Percentiles rank a stretch among this genome's conserved stretches.
phyloP scores from a whole-genome alignment of 2,797 vertebrate genomes.

The Masticophis lateralis region DNA sequence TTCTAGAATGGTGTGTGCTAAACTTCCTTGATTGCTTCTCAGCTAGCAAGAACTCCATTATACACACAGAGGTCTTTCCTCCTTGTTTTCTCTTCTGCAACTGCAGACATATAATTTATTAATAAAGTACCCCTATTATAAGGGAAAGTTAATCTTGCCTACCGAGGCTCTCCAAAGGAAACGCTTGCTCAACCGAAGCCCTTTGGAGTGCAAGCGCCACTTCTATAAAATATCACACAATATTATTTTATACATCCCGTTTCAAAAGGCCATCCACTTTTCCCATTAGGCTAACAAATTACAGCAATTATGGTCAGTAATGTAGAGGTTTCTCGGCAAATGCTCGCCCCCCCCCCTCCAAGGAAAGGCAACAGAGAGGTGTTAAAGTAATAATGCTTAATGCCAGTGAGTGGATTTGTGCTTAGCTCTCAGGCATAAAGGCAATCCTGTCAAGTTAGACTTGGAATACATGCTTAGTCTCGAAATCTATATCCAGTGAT shows the following conservation, averaged over 20 bases:
- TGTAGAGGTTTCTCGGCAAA: constrained; percentile 60
- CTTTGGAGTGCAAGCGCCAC: constrained; percentile 48
- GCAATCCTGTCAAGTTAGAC: constrained; percentile 40
- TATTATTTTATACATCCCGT: constrained; percentile 64
- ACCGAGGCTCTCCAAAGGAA: constrained; percentile 53
- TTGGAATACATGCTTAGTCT: neutral
- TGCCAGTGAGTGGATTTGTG: neutral
- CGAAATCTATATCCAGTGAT: neutral
- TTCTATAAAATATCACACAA: constrained; percentile 57
- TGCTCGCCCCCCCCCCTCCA: constrained; percentile 47
- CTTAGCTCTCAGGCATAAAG: constrained; percentile 51
- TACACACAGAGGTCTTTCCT: neutral
- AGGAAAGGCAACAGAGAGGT: constrained; percentile 68
- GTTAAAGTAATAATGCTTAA: constrained; percentile 62
- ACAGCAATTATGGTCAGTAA: constrained; percentile 67
- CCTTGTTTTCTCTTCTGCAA: constrained; percentile 9
- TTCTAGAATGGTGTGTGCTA: constrained; percentile 4
- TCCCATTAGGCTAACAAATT: constrained; percentile 71
- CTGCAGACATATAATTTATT: constrained; percentile 56
- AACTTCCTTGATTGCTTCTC: constrained; percentile 27
- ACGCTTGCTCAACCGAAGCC: constrained; percentile 47
- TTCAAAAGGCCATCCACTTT: constrained; percentile 57
- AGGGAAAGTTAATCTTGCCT: constrained; percentile 58
- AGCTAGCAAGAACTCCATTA: constrained; percentile 19
- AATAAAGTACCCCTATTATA: constrained; percentile 50